Percentiles rank a stretch among this genome's conserved stretches.
Evolutionary conservation across 2,888 invertebrate species (phyloP).

Genomic region (Trissolcus brochymenae): DNA sequence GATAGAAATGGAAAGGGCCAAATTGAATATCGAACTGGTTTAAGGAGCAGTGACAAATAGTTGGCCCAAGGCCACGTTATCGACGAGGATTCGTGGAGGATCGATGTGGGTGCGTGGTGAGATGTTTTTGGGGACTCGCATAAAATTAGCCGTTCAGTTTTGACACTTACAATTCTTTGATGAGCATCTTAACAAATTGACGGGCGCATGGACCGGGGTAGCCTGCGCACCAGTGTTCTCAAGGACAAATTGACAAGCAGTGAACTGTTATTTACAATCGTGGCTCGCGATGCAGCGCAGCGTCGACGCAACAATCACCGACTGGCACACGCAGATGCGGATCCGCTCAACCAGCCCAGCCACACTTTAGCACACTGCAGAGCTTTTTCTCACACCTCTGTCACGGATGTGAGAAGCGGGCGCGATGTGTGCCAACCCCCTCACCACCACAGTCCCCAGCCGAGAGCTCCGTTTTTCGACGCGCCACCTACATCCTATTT

Average conservation of each 20-base stretch:
- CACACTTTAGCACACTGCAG: conserved; percentile 1
- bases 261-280: conserved; percentile 8
- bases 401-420: not conserved
- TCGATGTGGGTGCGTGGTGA: not conserved
- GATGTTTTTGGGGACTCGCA: too few species aligned
- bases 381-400: conserved; percentile 3
- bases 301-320: conserved; percentile 19
- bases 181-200: conserved; percentile 69
- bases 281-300: conserved; percentile 17
- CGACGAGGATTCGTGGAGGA: not conserved
- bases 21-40: not conserved
- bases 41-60: not conserved
- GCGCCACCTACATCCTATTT: not conserved
- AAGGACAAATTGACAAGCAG: conserved; percentile 17
- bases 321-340: conserved; percentile 1
- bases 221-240: conserved; percentile 7
- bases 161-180: conserved; percentile 74
- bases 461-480: not conserved
- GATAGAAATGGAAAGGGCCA: not conserved
- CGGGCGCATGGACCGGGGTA: conserved; percentile 58
- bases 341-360: not conserved
- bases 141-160: not conserved
- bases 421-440: conserved; percentile 4
- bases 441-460: not conserved
- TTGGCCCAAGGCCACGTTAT: conserved; percentile 10